Percentiles rank a stretch among this genome's conserved stretches.
Conservation (phyloP, 2,113 vertebrate genomes). For the Alexandromys fortis region DNA sequence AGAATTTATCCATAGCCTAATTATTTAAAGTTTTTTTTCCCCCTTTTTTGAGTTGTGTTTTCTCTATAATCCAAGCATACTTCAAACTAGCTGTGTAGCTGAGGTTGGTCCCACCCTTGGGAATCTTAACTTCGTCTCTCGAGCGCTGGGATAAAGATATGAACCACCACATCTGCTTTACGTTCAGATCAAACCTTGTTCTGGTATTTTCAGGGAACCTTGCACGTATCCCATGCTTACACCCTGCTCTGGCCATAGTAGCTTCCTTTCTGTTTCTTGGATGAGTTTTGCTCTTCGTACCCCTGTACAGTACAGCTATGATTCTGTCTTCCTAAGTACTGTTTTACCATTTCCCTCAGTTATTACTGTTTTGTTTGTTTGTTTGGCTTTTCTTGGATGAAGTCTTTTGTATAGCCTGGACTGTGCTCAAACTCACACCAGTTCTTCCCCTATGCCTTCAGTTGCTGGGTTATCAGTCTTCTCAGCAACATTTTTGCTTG, state of each 20-base stretch:
- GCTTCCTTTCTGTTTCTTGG: background rate
- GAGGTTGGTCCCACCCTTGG: background rate
- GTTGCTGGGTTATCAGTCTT: background rate
- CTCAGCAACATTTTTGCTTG: background rate
- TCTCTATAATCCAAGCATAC: background rate
- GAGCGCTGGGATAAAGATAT: background rate
- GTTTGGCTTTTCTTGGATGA: background rate
- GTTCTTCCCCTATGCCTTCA: background rate
- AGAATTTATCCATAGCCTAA: background rate
- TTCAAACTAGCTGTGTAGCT: background rate
- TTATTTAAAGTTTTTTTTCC: background rate
- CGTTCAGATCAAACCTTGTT: background rate
- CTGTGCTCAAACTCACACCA: background rate
- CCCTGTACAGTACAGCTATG: background rate
- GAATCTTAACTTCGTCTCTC: background rate
- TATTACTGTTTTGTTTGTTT: background rate
- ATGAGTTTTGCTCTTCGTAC: background rate
- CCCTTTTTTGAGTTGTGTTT: background rate
- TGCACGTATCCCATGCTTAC: background rate
- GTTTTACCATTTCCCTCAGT: background rate
- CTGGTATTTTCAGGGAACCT: background rate
- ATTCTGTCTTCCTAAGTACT: background rate
- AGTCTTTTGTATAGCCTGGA: background rate
- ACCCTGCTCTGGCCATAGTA: background rate
- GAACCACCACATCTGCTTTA: background rate